Evolutionary conservation across 2,888 invertebrate genomes (phyloP).

Genomic region (Amiota communis): DNA sequence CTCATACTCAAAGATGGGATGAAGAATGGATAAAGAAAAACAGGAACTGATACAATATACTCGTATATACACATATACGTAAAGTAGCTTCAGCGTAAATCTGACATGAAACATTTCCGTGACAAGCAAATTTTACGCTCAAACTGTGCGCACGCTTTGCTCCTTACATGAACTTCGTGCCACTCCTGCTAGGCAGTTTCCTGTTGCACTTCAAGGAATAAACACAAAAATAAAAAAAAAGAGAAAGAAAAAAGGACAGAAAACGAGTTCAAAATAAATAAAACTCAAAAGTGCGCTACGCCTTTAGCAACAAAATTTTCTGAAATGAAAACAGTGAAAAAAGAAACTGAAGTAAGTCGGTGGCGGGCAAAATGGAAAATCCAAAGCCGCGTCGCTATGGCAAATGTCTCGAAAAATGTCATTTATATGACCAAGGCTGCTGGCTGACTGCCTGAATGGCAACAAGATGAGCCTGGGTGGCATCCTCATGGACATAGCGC

Average conservation of each 20-base stretch:
- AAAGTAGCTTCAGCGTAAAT: conserved; percentile 57
- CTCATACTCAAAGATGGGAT: no score
- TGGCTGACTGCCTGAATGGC: background rate
- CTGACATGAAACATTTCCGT: conserved; percentile 63
- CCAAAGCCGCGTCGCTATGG: background rate
- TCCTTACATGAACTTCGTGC: background rate
- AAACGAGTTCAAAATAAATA: conserved; percentile 11
- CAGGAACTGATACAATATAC: background rate
- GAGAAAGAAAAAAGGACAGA: background rate
- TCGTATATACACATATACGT: conserved; percentile 42
- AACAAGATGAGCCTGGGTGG: background rate
- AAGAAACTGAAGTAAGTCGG: no score
- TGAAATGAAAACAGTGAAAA: background rate
- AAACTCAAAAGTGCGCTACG: background rate
- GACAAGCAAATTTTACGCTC: conserved; percentile 54
- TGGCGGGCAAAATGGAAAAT: background rate
- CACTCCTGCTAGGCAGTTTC: background rate
- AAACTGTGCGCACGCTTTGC: conserved; percentile 17
- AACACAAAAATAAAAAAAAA: background rate
- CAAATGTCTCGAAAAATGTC: conserved; percentile 7
- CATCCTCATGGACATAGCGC: background rate
- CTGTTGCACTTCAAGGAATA: conserved; percentile 13
- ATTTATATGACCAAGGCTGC: background rate
- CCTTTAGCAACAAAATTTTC: conserved; percentile 4
- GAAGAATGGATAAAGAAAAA: no score